These are phyloP conservation scores for Glyptemys insculpta DNA, from an alignment of 2,797 vertebrate genomes.

Conservation along the genomic window DNA sequence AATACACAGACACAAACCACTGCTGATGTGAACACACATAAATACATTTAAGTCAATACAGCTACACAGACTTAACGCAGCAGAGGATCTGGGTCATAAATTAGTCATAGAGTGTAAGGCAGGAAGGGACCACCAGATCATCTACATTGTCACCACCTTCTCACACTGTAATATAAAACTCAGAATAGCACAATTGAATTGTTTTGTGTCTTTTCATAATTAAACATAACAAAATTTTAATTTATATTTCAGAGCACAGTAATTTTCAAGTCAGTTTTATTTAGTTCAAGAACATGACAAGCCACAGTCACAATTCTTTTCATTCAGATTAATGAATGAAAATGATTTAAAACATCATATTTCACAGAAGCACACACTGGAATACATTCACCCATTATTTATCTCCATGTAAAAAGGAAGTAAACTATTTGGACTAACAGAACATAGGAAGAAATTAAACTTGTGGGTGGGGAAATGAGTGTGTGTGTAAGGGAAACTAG, in stretches of 20 bases:
- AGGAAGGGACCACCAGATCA: too few relatives aligned
- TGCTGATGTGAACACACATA: neutral
- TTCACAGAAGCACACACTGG: neutral
- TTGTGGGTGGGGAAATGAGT: neutral
- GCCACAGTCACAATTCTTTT: neutral
- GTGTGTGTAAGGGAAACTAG: neutral
- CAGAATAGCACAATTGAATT: neutral
- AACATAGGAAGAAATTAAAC: neutral
- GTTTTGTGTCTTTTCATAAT: neutral
- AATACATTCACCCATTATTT: neutral
- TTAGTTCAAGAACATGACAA: neutral
- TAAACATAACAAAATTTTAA: neutral
- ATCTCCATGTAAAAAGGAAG: neutral
- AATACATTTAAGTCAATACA: neutral
- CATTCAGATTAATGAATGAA: neutral
- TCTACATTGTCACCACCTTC: too few relatives aligned
- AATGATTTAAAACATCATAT: neutral
- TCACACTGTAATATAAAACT: neutral
- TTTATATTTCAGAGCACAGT: neutral
- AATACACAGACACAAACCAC: neutral
- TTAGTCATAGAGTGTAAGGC: too few relatives aligned
- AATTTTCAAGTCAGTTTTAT: neutral
- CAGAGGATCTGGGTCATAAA: too few relatives aligned
- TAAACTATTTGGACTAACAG: neutral
- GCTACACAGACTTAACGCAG: neutral